Evolutionary conservation across 2,888 invertebrate species (phyloP), one percentile per base, ranked within the genome.

Genomic region (Lymantria dispar): DNA sequence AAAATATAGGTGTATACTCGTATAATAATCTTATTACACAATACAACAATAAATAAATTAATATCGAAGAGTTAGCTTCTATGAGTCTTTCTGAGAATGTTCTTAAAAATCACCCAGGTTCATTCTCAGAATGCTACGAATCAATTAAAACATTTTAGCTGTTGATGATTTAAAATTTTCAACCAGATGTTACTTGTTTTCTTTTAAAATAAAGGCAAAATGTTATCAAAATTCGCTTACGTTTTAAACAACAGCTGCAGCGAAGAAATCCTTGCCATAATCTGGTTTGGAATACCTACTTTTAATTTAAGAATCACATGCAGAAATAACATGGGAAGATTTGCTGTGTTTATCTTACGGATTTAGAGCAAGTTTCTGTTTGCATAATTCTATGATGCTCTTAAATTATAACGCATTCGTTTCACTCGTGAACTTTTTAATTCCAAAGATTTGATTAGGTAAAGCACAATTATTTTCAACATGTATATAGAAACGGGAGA

Each of bases 181-280:
- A n/a, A 39, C 43, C 62, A 62, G 49, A 48, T 62, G 54, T 51
- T 45, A 42, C 43, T 46, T 59, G 45, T 56, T 43, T 43, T 53
- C 22, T 54, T 52, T 43, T 31, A 56, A 54, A 58, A 49, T 49
- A 46, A 31, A 42, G 11, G 36, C 15, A 33, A 48, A 54, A 60
- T 52, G 43, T 54, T 50, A 60, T 62, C 54, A 52, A 60, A 62
- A 54, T 47, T 51, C 53, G 50, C 53, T 59, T 50, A 52, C 40
- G 47, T 42, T 52, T 15, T 29, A 22, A 43, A 58, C 50, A 55
- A 47, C 54, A 52, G 53, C 54, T 58, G 53, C 43, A 54, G 37
- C 15, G 42, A 30, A 47, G 54, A 53, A 48, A 50, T 48, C 33
- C 39, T 42, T 43, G 43, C 47, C 43, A 33, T 45, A 48, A 52